A percentile compares a stretch with the other conserved stretches of the same genome.
Evolutionary conservation across 2,797 vertebrate species (phyloP).

Genomic region (Alosa sapidissima): DNA sequence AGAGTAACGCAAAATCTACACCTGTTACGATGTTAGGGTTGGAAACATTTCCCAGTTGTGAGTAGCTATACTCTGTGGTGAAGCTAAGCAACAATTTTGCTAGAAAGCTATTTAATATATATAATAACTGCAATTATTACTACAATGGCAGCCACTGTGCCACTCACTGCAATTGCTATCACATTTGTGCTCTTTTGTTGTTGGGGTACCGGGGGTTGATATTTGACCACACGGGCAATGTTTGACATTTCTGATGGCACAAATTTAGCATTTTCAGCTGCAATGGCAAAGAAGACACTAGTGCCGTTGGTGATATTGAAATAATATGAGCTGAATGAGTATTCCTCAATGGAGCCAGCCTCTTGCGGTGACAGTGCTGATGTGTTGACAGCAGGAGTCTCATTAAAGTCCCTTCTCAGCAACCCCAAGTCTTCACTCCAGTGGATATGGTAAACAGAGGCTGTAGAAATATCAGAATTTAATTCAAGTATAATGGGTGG

Average conservation of each 20-base stretch:
- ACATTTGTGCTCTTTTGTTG: too few species aligned
- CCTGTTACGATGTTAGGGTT: too few species aligned
- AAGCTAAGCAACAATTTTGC: too few species aligned
- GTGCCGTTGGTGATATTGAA: not conserved
- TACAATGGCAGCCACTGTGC: too few species aligned
- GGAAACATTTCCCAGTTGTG: too few species aligned
- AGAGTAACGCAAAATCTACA: too few species aligned
- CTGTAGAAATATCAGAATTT: conserved; percentile 54
- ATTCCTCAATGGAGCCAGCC: conserved; percentile 49
- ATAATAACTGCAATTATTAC: too few species aligned
- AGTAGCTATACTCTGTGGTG: too few species aligned
- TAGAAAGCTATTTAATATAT: too few species aligned
- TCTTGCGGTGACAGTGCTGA: conserved; percentile 53
- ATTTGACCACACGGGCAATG: not conserved
- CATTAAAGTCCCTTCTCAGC: conserved; percentile 61
- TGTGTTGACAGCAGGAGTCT: conserved; percentile 54
- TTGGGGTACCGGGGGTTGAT: not conserved
- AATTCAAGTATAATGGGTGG: not conserved
- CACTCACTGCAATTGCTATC: too few species aligned
- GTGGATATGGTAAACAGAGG: conserved; percentile 67
- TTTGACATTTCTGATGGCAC: not conserved
- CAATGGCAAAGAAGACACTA: too few species aligned
- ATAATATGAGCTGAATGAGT: not conserved
- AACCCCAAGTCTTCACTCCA: conserved; percentile 58
- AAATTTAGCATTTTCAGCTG: too few species aligned